Evolutionary conservation across 2,113 vertebrate genomes (phyloP), one percentile per base, ranked within the genome.

Genomic region (Carassius auratus): DNA sequence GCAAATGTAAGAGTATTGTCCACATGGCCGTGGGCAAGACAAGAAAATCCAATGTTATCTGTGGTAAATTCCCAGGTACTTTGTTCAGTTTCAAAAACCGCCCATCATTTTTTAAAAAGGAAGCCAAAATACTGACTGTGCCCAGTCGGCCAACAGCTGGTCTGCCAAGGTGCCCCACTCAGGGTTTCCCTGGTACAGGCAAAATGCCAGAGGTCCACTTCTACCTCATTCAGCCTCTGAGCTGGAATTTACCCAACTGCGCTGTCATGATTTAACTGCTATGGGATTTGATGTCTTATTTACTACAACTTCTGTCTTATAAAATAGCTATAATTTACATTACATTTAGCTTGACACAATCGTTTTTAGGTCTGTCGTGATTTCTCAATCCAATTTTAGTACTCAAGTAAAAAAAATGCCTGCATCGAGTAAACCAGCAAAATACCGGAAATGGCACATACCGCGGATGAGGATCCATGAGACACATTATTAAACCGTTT

Each of bases 91-190:
- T 26, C 36, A 73, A 17, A 75, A 21, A 33, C 66, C 57, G 38
- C 15, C 4, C 4, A 52, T 86, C 8, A 13, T 52, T 80, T 85
- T 12, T 75, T 14, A 21, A 33, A 81, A 14, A n/a, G 69, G 68
- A 75, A 86, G 78, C 17, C 26, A 64, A 52, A 74, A 61, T 71
- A 81, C 48, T 74, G 61, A 57, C 26, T 14, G 78, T 76, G 79
- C 48, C 71, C 48, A 80, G 26, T 48, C 19, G 45, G 42, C 79
- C 74, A 81, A 82, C 78, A 77, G 62, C 62, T 79, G 64, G 52
- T 69, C 21, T 85, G 64, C 59, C 78, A 64, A 81, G 38, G 78
- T 81, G 77, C 33, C 77, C 57, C 36, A 45, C 23, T 73, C 15
- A 80, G 30, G 66, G 50, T 50, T 80, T 52, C 38, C 42, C 50